phyloP scores from a whole-genome alignment of 1,140 invertebrate genomes.

The Spodoptera frugiperda region DNA sequence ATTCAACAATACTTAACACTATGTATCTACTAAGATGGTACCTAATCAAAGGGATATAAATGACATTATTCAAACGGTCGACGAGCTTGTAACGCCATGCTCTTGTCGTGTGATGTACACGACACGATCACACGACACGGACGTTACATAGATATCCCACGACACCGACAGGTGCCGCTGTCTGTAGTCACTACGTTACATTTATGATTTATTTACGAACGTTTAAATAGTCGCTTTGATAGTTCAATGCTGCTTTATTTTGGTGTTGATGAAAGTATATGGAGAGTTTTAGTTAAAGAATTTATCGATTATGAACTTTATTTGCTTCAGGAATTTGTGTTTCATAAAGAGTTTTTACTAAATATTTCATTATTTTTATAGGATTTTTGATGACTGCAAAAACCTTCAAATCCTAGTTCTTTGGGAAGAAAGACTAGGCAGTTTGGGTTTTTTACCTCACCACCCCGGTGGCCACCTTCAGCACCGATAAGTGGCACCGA shows the following conservation, averaged over 20 bases:
- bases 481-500: no score
- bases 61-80: background rate
- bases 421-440: no score
- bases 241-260: constrained; percentile 9
- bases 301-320: no score
- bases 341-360: no score
- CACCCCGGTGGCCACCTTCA: no score
- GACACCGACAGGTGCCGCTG: constrained; percentile 20
- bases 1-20: background rate
- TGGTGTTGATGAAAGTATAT: background rate
- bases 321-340: no score
- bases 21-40: background rate
- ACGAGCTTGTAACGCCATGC: constrained; percentile 4
- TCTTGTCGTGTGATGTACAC: constrained; percentile 10
- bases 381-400: no score
- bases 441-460: no score
- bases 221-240: constrained; percentile 14
- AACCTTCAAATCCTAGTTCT: no score
- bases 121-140: background rate
- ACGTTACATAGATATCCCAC: constrained; percentile 17
- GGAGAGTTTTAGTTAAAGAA: no score
- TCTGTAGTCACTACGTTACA: constrained; percentile 13
- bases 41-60: background rate
- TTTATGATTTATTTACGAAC: constrained; percentile 23
- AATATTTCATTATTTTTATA: no score